Conservation (phyloP, 37 sponge, comb jelly and placozoan genomes). For the Beroe forskalii region DNA sequence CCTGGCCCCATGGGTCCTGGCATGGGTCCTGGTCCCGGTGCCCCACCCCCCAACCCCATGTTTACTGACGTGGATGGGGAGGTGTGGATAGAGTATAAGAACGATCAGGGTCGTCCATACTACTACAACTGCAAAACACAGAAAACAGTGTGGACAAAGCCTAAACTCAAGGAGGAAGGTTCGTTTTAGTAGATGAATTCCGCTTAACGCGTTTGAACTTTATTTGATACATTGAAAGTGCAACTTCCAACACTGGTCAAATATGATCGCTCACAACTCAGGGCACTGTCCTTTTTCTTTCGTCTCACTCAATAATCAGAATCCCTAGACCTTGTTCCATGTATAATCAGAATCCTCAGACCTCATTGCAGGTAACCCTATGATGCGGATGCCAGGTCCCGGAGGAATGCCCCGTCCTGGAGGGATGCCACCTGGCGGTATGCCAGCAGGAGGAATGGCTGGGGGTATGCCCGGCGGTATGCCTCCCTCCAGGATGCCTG, state of each 20-base stretch:
- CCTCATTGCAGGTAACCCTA: neutral
- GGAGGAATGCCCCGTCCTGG: constrained; percentile 15
- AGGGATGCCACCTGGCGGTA: neutral
- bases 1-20: too few relatives aligned
- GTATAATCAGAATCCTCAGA: too few relatives aligned
- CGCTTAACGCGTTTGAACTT: too few relatives aligned
- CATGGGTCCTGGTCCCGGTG: neutral
- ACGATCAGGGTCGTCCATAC: constrained; percentile 54
- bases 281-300: too few relatives aligned
- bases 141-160: constrained; percentile 55
- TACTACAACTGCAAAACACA: constrained; percentile 64
- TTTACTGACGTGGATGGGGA: constrained; percentile 63
- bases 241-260: too few relatives aligned
- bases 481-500: neutral
- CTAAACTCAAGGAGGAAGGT: constrained; percentile 43
- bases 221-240: too few relatives aligned
- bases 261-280: too few relatives aligned
- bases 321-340: too few relatives aligned
- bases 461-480: constrained; percentile 1
- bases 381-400: constrained; percentile 50
- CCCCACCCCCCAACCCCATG: constrained; percentile 60
- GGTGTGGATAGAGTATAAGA: constrained; percentile 64
- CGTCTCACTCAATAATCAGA: too few relatives aligned
- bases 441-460: too few relatives aligned
- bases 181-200: too few relatives aligned